Base-by-base conservation (phyloP, 2,797 vertebrate genomes). In the Nannoperca australis region DNA sequence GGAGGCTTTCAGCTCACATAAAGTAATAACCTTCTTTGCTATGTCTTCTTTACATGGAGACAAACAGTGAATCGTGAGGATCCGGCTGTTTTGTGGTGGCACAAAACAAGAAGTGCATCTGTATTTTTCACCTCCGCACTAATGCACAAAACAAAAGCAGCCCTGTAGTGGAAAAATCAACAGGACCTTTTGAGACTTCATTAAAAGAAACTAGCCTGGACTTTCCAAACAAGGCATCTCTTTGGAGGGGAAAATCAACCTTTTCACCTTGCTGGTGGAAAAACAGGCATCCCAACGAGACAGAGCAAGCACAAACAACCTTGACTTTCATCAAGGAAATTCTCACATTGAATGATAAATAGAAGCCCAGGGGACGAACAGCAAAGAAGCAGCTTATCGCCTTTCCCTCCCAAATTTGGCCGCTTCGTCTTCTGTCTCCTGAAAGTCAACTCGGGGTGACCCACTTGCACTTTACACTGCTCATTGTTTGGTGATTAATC, bases 291-390 rank as follows among this genome's bases (percentile, higher is more conserved):
- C 92, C 93, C 86, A 89, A 93, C 84, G 87, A 92, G 93, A 93
- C 93, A 84, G 90, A 89, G 90, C 84, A 89, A 87, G 92, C 88
- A 92, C 92, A 94, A 95, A 95, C 94, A 96, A 95, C 95, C 95
- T 96, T 95, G 94, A 94, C 94, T 94, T 95, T 93, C 92, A 95
- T 95, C 94, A 94, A 94, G 92, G 92, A 95, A 94, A 94, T 95
- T 95, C 94, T 95, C 94, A 93, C 94, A 95, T 94, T 94, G 94
- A 95, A 95, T 95, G 94, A 95, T 95, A 95, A 95, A 95, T 91
- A 93, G 91, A 94, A 88, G 91, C 94, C 94, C 94, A 91, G 82
- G 94, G 93, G 94, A 95, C 73, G 58, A 86, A 72, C 81, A 81
- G 92, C 90, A 88, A 94, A 95, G 93, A 92, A 92, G 91, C 93